Conservation (phyloP, 2,888 invertebrate species). For the Drosophila ustulata region DNA sequence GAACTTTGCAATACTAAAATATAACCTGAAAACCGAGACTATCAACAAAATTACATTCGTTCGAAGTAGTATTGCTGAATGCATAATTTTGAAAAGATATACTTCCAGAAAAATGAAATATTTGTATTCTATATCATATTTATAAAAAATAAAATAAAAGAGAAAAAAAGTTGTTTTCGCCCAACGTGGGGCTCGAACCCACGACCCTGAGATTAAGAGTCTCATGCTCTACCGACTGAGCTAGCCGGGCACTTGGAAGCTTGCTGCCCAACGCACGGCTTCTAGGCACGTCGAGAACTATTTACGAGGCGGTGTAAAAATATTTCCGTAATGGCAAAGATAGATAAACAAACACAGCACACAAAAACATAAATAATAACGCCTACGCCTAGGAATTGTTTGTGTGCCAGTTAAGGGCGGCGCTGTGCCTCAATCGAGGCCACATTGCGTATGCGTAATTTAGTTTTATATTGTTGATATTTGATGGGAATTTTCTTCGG, state of each 20-base stretch:
- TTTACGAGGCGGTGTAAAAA: constrained; percentile 2
- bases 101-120: too few species aligned
- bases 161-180: constrained; percentile 52
- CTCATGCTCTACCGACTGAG: constrained; percentile 85
- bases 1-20: too few species aligned
- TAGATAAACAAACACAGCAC: constrained; percentile 2
- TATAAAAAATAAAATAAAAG: neutral
- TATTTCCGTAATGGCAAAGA: constrained; percentile 4
- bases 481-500: neutral
- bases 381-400: constrained; percentile 7
- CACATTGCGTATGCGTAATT: constrained; percentile 58
- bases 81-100: too few species aligned
- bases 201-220: constrained; percentile 85
- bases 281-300: constrained; percentile 24
- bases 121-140: too few species aligned
- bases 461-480: constrained; percentile 16
- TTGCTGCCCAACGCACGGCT: neutral
- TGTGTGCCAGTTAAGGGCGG: neutral
- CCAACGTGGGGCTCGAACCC: constrained; percentile 85
- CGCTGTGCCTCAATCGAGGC: constrained; percentile 28
- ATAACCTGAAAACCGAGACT: too few species aligned
- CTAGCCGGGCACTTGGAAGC: constrained; percentile 82
- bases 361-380: constrained; percentile 17
- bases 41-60: too few species aligned
- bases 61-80: too few species aligned